phyloP scores from a whole-genome alignment of 2,113 vertebrate genomes.

The Bos indicus region DNA sequence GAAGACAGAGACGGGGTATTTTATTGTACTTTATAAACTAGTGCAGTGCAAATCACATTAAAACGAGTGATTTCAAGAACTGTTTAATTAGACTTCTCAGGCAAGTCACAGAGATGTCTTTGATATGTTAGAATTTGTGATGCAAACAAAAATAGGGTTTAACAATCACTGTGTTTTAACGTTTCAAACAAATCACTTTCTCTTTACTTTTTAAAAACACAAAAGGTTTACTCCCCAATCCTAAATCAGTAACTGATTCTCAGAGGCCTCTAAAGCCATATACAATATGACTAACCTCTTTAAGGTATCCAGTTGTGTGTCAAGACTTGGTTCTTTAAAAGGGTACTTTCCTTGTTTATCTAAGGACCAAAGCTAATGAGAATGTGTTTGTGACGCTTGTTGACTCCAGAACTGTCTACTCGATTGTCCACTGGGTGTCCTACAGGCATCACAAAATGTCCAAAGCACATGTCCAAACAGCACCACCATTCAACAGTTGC shows the following conservation, averaged over 20 bases:
- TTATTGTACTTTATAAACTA: background rate
- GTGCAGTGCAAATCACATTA: background rate
- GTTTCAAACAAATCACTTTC: background rate
- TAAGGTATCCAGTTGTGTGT: background rate
- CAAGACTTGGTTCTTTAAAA: background rate
- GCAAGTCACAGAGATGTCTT: background rate
- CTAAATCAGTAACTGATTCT: background rate
- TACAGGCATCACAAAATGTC: background rate
- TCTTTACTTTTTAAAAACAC: constrained; percentile 22
- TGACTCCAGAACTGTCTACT: background rate
- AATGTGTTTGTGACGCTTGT: background rate
- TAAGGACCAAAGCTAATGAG: background rate
- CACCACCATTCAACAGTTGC: background rate
- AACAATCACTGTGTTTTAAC: constrained; percentile 14
- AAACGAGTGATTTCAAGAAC: background rate
- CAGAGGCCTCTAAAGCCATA: background rate
- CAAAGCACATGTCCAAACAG: background rate
- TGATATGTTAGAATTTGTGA: background rate
- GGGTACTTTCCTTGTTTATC: background rate
- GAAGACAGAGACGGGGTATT: background rate
- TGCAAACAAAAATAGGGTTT: background rate
- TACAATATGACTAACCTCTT: background rate
- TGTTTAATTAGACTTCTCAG: background rate
- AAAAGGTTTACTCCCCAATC: background rate
- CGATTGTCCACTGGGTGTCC: background rate